A percentile compares a stretch with the other conserved stretches of the same genome.
Conservation (phyloP, 2,113 vertebrate species). For the Clarias magur region DNA sequence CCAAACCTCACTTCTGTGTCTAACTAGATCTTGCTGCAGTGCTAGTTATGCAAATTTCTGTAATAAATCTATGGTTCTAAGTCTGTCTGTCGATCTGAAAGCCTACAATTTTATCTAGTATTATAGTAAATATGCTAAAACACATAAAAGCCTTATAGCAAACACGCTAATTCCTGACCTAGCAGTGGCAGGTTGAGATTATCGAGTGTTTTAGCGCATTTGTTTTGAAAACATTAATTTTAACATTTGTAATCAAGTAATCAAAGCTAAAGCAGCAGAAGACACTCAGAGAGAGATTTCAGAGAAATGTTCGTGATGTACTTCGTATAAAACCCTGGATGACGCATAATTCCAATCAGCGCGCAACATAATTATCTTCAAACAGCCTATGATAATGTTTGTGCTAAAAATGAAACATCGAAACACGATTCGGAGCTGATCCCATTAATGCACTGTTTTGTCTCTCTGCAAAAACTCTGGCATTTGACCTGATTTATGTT, state of each 20-base stretch:
- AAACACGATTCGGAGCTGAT: background rate
- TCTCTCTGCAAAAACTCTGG: background rate
- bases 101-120: background rate
- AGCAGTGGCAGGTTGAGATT: background rate
- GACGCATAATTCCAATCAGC: background rate
- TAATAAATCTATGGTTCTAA: background rate
- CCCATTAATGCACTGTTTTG: background rate
- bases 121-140: background rate
- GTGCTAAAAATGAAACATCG: background rate
- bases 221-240: background rate
- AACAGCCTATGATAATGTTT: slow-evolving; percentile 3
- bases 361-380: slow-evolving; percentile 2
- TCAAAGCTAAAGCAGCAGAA: background rate
- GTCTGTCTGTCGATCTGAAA: background rate
- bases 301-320: background rate
- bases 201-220: background rate
- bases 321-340: slow-evolving; percentile 6
- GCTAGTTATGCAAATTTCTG: background rate
- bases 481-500: slow-evolving; percentile 11
- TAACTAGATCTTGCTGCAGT: background rate
- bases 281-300: background rate
- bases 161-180: background rate
- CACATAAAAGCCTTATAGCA: background rate
- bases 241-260: background rate
- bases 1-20: background rate